Percentiles rank a stretch among this genome's conserved stretches.
phyloP scores from a whole-genome alignment of 2,797 vertebrate species.

The Centroberyx gerrardi region DNA sequence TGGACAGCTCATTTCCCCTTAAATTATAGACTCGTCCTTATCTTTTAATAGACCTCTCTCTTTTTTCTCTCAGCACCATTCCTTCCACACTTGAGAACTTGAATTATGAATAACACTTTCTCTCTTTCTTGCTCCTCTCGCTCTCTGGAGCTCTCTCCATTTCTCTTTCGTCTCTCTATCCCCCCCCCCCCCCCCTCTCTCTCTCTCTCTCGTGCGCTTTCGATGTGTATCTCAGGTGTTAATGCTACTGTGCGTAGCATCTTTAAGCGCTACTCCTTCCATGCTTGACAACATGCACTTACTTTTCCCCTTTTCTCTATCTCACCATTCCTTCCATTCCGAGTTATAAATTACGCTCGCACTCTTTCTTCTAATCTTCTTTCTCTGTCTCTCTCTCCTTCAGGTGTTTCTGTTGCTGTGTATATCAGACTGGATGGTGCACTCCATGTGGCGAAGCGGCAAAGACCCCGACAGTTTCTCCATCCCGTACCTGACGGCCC shows the following conservation, averaged over 20 bases:
- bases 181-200: background rate
- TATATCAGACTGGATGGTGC: constrained; percentile 98
- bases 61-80: constrained; percentile 24
- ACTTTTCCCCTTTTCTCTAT: background rate
- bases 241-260: constrained; percentile 8
- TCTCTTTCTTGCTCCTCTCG: constrained; percentile 16
- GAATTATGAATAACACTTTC: constrained; percentile 52
- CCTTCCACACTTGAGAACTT: constrained; percentile 33
- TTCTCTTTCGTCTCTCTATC: constrained; percentile 31
- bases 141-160: constrained; percentile 43
- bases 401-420: constrained; percentile 94
- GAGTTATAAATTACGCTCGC: background rate
- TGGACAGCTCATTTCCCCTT: constrained; percentile 59
- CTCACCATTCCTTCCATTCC: constrained; percentile 1
- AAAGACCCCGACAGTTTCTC: constrained; percentile 98
- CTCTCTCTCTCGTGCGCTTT: no score
- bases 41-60: constrained; percentile 72
- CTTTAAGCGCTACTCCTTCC: constrained; percentile 24
- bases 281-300: background rate
- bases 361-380: background rate
- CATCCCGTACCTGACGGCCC: constrained; percentile 96
- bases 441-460: constrained; percentile 95
- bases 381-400: background rate
- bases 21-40: constrained; percentile 65
- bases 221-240: constrained; percentile 34